Evolutionary conservation across 2,797 vertebrate species (phyloP), one percentile per base, ranked within the genome.

Genomic region (Neosilurus hyrtlii): DNA sequence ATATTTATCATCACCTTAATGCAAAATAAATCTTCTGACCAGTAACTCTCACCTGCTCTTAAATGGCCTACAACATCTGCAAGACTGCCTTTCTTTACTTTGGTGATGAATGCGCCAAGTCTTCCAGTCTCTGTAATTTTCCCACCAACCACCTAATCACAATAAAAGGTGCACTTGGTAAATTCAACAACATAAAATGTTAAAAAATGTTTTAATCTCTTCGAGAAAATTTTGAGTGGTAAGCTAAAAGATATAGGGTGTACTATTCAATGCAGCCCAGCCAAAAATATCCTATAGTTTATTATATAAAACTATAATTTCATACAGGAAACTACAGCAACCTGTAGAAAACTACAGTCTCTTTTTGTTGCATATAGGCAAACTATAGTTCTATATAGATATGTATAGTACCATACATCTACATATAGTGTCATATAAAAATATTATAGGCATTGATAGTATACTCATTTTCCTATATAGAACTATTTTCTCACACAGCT

Each of bases 51-150:
- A 99, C 98, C 98, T 95, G 98, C 96, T 93, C 97, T 92, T 85
- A 99, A 94, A 91, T 99, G 97, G 83, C 98, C 98, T 81, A 99
- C 96, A 54, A 98, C 96, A 89, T 99, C 98, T 35, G 98, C 98
- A 79, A 99, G 95, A 90, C 98, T 99, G 89, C 98, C 98, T 93
- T 99, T 99, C 94, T 99, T 99, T 83, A 99, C 98, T 97, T 99
- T 99, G 93, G 98, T 99, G 96, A 99, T 99, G 90, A 99, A 99
- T 93, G 98, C 98, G 91, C 97, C 97, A 3, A 99, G 96, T 90
- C 96, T 94, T 88, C 98, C 98, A 16, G 95, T 93, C 90, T 97
- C 96, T n/a, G 97, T 99, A 94, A 99, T 97, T 94, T 99, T 99
- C 80, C 98, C 98, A 85, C 98, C 98, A 78, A 99, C 97, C 88